Percentiles rank a stretch among this genome's conserved stretches.
phyloP scores from a whole-genome alignment of 1,140 invertebrate species.

The Aphelinus certus region DNA sequence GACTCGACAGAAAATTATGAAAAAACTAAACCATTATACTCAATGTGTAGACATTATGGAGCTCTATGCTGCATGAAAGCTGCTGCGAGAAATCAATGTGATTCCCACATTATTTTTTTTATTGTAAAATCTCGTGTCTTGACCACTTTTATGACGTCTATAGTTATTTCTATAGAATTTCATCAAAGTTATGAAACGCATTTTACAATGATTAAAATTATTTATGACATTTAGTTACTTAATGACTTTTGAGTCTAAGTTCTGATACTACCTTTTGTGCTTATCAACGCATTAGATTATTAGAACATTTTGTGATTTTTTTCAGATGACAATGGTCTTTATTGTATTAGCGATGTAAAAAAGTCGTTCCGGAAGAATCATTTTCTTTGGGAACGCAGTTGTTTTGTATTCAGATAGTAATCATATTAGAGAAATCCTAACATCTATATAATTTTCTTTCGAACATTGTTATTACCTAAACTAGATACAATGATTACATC shows the following conservation, averaged over 20 bases:
- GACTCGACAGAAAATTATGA: background rate
- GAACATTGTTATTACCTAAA: background rate
- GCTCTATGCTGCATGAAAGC: constrained; percentile 14
- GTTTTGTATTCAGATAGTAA: background rate
- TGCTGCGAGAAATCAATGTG: constrained; percentile 28
- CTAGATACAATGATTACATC: constrained; percentile 17
- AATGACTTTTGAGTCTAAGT: background rate
- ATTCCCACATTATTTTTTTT: background rate
- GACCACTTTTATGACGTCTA: background rate
- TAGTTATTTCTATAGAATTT: constrained; percentile 4
- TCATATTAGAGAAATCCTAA: constrained; percentile 7
- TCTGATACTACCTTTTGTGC: background rate
- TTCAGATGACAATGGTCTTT: constrained; percentile 16
- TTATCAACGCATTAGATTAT: background rate
- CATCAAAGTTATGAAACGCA: background rate
- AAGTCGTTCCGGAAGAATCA: constrained; percentile 4
- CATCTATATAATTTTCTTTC: constrained; percentile 2
- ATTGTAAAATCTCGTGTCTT: constrained; percentile 15
- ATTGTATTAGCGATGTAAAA: constrained; percentile 4
- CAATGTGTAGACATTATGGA: constrained; percentile 3
- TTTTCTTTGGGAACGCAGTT: constrained; percentile 9
- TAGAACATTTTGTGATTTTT: background rate
- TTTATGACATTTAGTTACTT: background rate
- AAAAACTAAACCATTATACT: constrained; percentile 6
- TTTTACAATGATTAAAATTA: background rate